Evolutionary conservation across 2,113 vertebrate genomes (phyloP), one percentile per base, ranked within the genome.

Genomic region (Chrysemys picta): DNA sequence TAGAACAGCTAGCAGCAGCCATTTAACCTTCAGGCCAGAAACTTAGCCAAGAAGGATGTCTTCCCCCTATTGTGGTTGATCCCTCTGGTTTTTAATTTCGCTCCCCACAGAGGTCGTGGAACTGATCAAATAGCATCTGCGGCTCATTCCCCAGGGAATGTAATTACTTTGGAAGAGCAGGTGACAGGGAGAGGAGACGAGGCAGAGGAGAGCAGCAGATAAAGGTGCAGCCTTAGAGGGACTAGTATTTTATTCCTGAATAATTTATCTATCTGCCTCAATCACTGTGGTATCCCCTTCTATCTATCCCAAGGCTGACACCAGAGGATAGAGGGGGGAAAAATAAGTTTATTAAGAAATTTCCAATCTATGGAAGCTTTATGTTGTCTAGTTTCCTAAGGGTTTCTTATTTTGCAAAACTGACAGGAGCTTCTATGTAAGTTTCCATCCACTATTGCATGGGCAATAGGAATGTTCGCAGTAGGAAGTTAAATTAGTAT

Each of bases 21-120:
- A 3, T 79, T 93, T 47, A 89, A 91, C 69, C 92, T 93, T 96
- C 84, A 54, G 84, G 11, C 62, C 81, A 8, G 3, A 81, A 89
- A 81, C 75, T 50, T 47, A 83, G 65, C 83, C 3, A 3, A 31
- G 62, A 93, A 50, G 35, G 84, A 82, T 88, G 49, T 59, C 27
- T 85, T 88, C 27, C 19, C 5, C 12, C 1, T 11, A 1, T 75
- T 84, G 49, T 27, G 62, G 75, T 27, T 81, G 82, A 78, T 92
- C 49, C 84, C 62, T 56, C 81, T 19, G 72, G 35, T 4, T 87
- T 90, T 56, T 91, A 69, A 92, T 85, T 92, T 81, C 75, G 17
- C 25, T 82, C 76, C 80, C 69, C 5, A 0, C 0, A 3, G 38
- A 59, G 54, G 45, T 22, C 0, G 0, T 83, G 82, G 76, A 91